Base-by-base conservation (phyloP, 2,797 vertebrate species). In the Enteromius trimaculatus region DNA sequence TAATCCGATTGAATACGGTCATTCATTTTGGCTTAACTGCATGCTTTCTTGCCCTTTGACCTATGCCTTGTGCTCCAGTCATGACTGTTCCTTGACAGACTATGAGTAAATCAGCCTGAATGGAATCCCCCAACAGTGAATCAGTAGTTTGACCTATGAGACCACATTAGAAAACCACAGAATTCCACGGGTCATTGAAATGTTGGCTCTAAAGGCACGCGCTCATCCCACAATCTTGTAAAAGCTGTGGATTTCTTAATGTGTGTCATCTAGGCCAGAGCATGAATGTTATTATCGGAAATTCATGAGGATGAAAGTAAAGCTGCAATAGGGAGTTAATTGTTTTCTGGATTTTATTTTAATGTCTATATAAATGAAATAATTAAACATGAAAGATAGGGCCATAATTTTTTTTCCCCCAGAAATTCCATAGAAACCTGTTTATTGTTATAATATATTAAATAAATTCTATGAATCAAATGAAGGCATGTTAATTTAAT, bases 81-180 rank as follows among this genome's bases (percentile, higher is more conserved):
- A n/a, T 23, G 34, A 9, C 10, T 23, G 23, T 23, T 9, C 26
- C 29, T n/a, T 51, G 60, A 34, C 11, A 29, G 4, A 1, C 26
- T 42, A 37, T 34, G 3, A 37, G 16, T 10, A 79, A 76, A 68
- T 42, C 53, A 13, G 19, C 10, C 14, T 74, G 47, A 68, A 58
- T 74, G 5, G 23, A 16, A 79, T 58, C 53, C 37, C 53, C 21
- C 21, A 80, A 23, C 7, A 58, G 34, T 42, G 70, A 80, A 37
- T 68, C 64, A 44, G 49, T 44, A 62, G 77, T 78, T 71, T 70
- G 66, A 64, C 65, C 29, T 71, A 39, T 29, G 65, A 75, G 58
- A 66, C 16, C 55, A 74, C 58, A 29, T 72, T 84, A 49, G 14
- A 66, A 80, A 80, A 58, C 77, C 60, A 60, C 83, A 80, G 62